phyloP scores from a whole-genome alignment of 2,797 vertebrate species.

The Catamblyrhynchus diadema region DNA sequence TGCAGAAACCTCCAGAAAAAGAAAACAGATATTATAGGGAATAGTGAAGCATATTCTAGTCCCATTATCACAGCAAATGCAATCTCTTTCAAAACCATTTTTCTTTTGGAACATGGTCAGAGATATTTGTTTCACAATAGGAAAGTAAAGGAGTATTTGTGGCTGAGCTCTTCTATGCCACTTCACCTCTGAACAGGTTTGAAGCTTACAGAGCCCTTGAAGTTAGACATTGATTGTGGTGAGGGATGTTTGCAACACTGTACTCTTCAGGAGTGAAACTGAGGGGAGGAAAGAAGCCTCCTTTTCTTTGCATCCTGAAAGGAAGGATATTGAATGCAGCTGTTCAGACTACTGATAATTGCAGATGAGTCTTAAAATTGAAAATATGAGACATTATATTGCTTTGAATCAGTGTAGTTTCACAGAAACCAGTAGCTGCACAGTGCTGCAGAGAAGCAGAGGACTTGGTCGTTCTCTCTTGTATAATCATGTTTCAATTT shows the following conservation, averaged over 20 bases:
- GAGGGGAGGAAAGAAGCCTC: constrained; percentile 65
- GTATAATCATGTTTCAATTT: neutral
- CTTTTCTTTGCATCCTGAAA: constrained; percentile 69
- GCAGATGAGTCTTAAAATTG: constrained; percentile 8
- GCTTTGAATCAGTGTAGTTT: neutral
- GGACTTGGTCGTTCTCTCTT: neutral
- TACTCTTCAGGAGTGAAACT: constrained; percentile 66
- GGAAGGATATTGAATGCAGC: constrained; percentile 62
- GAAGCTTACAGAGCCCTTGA: constrained; percentile 71
- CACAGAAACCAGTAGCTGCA: neutral
- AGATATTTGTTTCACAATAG: constrained; percentile 35
- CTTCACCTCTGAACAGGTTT: constrained; percentile 69
- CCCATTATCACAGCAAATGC: constrained; percentile 16
- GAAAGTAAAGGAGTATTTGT: constrained; percentile 43
- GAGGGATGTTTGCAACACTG: constrained; percentile 66
- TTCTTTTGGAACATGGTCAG: neutral
- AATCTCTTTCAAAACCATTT: constrained; percentile 54
- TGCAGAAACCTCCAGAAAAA: constrained; percentile 40
- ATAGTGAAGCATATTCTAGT: constrained; percentile 13
- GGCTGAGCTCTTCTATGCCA: constrained; percentile 52
- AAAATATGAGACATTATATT: neutral
- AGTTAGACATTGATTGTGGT: constrained; percentile 72
- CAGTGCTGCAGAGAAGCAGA: neutral
- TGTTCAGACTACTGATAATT: constrained; percentile 62
- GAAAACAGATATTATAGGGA: constrained; percentile 27